Evolutionary conservation across 2,113 vertebrate genomes (phyloP).

Genomic region (Montifringilla adamsi): DNA sequence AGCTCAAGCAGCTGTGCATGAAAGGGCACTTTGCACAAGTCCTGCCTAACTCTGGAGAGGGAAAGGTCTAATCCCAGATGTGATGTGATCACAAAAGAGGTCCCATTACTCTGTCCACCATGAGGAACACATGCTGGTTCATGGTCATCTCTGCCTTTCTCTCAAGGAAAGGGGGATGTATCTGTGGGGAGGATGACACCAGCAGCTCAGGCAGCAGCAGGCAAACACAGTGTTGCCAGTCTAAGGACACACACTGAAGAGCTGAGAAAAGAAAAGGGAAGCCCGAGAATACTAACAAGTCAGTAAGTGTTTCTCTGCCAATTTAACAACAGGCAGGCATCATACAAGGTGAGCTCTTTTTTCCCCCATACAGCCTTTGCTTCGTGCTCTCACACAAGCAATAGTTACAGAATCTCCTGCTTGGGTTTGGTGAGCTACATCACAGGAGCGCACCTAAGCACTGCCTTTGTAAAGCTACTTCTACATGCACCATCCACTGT

Average conservation of each 20-base stretch:
- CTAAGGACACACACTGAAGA: background rate
- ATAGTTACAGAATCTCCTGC: background rate
- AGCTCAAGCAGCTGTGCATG: background rate
- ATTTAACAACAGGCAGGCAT: background rate
- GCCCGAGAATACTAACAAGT: background rate
- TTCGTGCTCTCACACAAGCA: background rate
- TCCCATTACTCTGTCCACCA: background rate
- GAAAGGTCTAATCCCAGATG: background rate
- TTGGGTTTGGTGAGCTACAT: background rate
- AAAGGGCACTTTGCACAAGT: background rate
- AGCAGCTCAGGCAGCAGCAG: background rate
- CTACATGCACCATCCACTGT: fast-evolving
- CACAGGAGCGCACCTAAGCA: background rate
- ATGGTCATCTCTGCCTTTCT: background rate
- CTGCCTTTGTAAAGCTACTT: background rate
- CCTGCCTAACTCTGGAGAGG: background rate
- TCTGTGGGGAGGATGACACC: background rate
- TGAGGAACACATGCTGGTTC: background rate
- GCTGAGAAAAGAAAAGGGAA: background rate
- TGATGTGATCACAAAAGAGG: background rate
- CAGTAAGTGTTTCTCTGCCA: background rate
- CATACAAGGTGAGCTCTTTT: background rate
- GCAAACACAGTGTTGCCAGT: background rate
- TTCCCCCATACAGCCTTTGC: background rate
- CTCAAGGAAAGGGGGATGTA: background rate